Evolutionary conservation across 2,888 invertebrate species (phyloP).

Genomic region (Thera britannica): DNA sequence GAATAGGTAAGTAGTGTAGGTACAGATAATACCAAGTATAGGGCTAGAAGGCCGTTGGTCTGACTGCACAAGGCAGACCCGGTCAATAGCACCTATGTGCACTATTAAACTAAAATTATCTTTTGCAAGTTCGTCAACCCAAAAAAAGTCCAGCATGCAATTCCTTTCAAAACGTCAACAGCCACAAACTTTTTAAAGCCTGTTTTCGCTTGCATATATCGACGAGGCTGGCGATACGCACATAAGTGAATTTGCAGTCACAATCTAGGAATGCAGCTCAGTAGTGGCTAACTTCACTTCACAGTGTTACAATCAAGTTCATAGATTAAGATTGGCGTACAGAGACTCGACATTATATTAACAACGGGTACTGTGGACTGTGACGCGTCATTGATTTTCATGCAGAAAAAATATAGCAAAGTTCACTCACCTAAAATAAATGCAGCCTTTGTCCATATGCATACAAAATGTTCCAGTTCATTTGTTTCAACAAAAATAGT

Average conservation of each 20-base stretch:
- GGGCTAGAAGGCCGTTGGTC: constrained; percentile 66
- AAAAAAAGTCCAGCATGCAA: constrained; percentile 57
- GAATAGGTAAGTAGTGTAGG: not conserved
- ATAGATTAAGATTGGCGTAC: constrained; percentile 81
- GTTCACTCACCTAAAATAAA: constrained; percentile 65
- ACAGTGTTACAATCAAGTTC: constrained; percentile 76
- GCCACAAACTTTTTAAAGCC: constrained; percentile 41
- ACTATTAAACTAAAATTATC: constrained; percentile 61
- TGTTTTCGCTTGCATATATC: constrained; percentile 51
- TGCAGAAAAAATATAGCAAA: constrained; percentile 21
- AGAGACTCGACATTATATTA: constrained; percentile 56
- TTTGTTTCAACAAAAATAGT: constrained; percentile 54
- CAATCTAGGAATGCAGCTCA: constrained; percentile 73
- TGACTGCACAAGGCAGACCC: constrained; percentile 49
- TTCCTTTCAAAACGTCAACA: constrained; percentile 48
- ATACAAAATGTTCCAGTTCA: constrained; percentile 49
- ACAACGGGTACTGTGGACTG: constrained; percentile 34
- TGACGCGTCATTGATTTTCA: constrained; percentile 37
- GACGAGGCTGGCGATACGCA: constrained; percentile 57
- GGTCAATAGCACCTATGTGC: constrained; percentile 59
- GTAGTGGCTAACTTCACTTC: constrained; percentile 73
- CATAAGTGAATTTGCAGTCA: constrained; percentile 67
- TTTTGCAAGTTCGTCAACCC: constrained; percentile 70
- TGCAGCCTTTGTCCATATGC: constrained; percentile 72
- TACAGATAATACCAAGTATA: constrained; percentile 45